These are phyloP conservation scores for Silurus asotus DNA, from an alignment of 2,113 vertebrate genomes.

Conservation along the genomic window DNA sequence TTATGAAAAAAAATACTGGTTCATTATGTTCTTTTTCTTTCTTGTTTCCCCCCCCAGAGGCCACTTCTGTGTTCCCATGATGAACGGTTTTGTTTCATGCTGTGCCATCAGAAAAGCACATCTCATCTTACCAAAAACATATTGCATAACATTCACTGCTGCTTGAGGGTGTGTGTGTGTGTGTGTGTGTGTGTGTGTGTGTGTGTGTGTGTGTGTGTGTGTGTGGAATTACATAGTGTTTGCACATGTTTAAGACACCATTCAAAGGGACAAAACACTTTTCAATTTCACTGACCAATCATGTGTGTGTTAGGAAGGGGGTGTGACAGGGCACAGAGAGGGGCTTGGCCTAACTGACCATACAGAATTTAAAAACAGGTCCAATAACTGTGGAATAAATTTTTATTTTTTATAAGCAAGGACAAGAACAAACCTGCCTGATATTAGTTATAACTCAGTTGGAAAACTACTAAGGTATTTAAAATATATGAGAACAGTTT, in stretches of 20 bases:
- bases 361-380: constrained; percentile 37
- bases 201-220: neutral
- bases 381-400: too few species aligned
- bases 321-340: neutral
- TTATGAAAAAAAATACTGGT: too few species aligned
- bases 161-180: neutral
- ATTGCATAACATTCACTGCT: neutral
- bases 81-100: neutral
- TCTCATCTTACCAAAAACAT: constrained; percentile 26
- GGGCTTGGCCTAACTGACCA: constrained; percentile 61
- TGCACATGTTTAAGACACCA: neutral
- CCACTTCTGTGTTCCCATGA: too few species aligned
- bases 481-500: too few species aligned
- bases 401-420: too few species aligned
- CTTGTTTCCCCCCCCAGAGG: too few species aligned
- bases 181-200: neutral
- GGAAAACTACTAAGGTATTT: too few species aligned
- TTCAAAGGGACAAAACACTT: constrained; percentile 25
- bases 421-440: too few species aligned
- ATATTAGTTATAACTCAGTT: too few species aligned
- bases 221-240: too few species aligned
- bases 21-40: too few species aligned
- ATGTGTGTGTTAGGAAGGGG: neutral
- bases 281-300: constrained; percentile 51
- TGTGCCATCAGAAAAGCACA: neutral